These are phyloP conservation scores for Steinernema carpocapsae DNA, from an alignment of 2,888 invertebrate species.

Conservation along the genomic window DNA sequence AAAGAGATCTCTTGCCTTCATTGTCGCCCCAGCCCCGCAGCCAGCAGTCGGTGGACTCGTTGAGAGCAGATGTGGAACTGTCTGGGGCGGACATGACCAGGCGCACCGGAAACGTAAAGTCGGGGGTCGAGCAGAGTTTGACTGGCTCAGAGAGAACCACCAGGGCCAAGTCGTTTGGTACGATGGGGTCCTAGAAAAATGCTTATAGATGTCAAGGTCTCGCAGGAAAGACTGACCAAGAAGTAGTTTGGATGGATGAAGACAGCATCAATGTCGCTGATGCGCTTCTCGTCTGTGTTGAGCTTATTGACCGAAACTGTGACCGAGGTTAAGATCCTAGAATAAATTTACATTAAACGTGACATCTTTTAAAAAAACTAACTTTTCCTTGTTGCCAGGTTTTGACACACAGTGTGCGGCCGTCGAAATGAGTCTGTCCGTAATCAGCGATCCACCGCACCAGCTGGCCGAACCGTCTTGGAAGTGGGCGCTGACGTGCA, in stretches of 20 bases:
- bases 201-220: background rate
- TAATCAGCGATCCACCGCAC: conserved; percentile 11
- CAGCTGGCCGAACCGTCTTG: background rate
- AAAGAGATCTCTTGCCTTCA: background rate
- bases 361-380: background rate
- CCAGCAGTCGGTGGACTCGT: background rate
- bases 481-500: background rate
- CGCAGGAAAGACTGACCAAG: background rate
- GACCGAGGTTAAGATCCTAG: too few species aligned
- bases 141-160: background rate
- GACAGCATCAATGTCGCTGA: background rate
- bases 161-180: background rate
- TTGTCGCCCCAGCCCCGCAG: background rate
- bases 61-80: background rate
- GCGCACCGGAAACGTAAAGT: background rate
- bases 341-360: background rate
- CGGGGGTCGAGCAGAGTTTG: background rate
- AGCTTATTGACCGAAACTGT: background rate
- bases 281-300: background rate
- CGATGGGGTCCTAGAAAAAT: background rate
- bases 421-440: background rate
- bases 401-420: background rate
- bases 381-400: background rate
- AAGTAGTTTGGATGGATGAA: background rate
- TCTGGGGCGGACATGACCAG: background rate